Conservation (phyloP, 1,140 invertebrate genomes). For the Halyomorpha halys region DNA sequence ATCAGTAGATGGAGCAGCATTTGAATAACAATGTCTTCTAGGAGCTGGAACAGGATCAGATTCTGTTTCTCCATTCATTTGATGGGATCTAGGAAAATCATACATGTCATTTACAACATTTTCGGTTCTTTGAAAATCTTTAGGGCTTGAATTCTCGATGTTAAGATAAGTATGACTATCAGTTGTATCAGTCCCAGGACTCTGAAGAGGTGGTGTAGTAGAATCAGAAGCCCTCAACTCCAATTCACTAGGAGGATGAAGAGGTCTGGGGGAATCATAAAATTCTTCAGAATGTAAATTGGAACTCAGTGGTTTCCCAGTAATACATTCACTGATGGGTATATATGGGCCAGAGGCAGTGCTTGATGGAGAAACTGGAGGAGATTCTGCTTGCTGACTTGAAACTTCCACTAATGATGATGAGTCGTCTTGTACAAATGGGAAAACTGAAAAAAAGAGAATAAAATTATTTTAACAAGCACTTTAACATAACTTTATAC, state of each 20-base stretch:
- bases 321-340: slow-evolving; percentile 79
- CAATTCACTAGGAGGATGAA: slow-evolving; percentile 31
- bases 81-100: slow-evolving; percentile 59
- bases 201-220: slow-evolving; percentile 39
- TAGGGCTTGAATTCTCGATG: slow-evolving; percentile 30
- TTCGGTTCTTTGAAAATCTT: slow-evolving; percentile 6
- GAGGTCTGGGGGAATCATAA: slow-evolving; percentile 44
- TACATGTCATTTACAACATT: slow-evolving; percentile 51
- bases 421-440: slow-evolving; percentile 24
- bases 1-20: slow-evolving; percentile 50
- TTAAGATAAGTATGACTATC: slow-evolving; percentile 33
- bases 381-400: slow-evolving; percentile 39
- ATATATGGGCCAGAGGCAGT: slow-evolving; percentile 62
- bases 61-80: slow-evolving; percentile 36
- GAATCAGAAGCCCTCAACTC: slow-evolving; percentile 29
- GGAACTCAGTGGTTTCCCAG: slow-evolving; percentile 52
- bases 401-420: slow-evolving; percentile 25
- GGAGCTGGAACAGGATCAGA: slow-evolving; percentile 27
- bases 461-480: slow-evolving; percentile 9
- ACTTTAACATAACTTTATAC: background rate
- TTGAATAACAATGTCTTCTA: slow-evolving; percentile 55
- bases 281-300: slow-evolving; percentile 33
- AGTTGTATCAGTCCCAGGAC: slow-evolving; percentile 39
- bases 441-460: slow-evolving; percentile 28
- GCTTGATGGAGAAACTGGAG: slow-evolving; percentile 46